phyloP scores from a whole-genome alignment of 2,113 vertebrate genomes.

The Scytalopus superciliaris region DNA sequence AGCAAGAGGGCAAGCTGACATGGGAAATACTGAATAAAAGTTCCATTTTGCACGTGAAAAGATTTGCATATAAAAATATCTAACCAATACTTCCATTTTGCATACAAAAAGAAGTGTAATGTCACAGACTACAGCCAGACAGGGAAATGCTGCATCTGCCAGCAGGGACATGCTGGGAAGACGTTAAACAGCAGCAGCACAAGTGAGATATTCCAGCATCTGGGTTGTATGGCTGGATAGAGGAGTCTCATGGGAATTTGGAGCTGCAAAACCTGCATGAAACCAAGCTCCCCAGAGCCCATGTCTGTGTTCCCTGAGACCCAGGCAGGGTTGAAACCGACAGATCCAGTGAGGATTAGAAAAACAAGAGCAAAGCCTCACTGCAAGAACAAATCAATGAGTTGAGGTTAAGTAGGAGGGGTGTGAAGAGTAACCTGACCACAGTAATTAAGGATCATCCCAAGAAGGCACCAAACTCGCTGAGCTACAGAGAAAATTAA shows the following conservation, averaged over 20 bases:
- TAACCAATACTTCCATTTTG: background rate
- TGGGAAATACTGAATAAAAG: background rate
- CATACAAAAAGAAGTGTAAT: background rate
- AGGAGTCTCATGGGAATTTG: background rate
- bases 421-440: background rate
- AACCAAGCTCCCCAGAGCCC: fast-evolving
- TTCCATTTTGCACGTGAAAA: background rate
- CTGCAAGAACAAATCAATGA: background rate
- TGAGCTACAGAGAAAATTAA: background rate
- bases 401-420: background rate
- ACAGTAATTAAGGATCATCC: background rate
- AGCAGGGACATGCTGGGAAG: fast-evolving
- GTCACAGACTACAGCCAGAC: background rate
- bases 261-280: background rate
- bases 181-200: background rate
- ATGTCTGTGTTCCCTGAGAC: background rate
- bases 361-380: background rate
- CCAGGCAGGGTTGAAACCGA: too few species aligned
- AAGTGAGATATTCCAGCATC: background rate
- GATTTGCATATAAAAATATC: background rate
- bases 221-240: background rate
- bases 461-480: background rate
- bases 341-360: background rate
- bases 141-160: background rate
- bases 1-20: background rate